A percentile compares a stretch with the other conserved stretches of the same genome.
phyloP scores from a whole-genome alignment of 2,888 invertebrate genomes.

The Scelioninae gen. 1 region DNA sequence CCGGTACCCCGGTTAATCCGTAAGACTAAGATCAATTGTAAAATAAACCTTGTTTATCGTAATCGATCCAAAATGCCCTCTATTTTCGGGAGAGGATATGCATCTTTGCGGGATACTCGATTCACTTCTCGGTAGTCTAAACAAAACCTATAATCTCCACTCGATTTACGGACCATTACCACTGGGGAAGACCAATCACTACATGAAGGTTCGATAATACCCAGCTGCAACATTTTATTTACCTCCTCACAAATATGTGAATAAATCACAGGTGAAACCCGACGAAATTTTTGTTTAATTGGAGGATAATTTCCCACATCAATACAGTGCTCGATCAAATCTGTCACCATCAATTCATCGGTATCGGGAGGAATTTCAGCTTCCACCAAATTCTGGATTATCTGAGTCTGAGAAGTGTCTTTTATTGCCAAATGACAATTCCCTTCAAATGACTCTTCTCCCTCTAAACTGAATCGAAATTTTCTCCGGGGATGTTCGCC shows the following conservation, averaged over 20 bases:
- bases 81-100: constrained; percentile 63
- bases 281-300: background rate
- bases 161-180: constrained; percentile 12
- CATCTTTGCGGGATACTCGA: constrained; percentile 50
- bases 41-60: constrained; percentile 56
- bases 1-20: constrained; percentile 61
- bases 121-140: constrained; percentile 22
- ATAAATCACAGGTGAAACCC: background rate
- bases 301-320: background rate
- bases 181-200: constrained; percentile 20
- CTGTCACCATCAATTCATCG: background rate
- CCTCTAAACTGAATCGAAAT: too few species aligned
- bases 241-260: background rate
- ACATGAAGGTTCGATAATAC: constrained; percentile 31
- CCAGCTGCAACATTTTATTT: background rate
- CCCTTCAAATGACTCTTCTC: too few species aligned
- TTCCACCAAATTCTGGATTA: too few species aligned
- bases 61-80: constrained; percentile 46
- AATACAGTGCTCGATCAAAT: background rate
- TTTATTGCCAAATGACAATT: too few species aligned
- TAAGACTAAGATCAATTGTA: constrained; percentile 67
- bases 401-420: too few species aligned
- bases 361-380: background rate
- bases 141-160: constrained; percentile 52
- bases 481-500: background rate